phyloP scores from a whole-genome alignment of 2,113 vertebrate species.

The Lanius collurio region DNA sequence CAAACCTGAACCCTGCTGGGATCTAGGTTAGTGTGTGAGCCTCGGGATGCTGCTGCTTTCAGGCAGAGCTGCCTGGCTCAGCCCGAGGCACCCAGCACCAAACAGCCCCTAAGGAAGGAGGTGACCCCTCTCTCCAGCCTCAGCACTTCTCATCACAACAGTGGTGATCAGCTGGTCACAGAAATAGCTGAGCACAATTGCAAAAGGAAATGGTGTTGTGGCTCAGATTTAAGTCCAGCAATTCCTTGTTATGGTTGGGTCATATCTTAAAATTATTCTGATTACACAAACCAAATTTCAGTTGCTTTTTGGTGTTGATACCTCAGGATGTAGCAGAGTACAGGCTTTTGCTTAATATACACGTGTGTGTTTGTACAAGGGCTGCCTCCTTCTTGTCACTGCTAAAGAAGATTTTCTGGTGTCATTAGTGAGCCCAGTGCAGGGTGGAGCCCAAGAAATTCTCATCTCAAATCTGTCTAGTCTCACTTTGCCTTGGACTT shows the following conservation, averaged over 20 bases:
- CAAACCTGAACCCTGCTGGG: neutral
- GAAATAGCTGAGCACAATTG: rapidly evolving
- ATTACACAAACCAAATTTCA: neutral
- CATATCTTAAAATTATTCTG: neutral
- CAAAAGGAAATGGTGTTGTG: neutral
- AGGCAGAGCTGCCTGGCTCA: neutral
- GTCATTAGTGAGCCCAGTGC: neutral
- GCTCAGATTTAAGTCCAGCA: neutral
- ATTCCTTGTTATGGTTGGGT: neutral
- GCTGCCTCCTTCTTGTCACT: neutral
- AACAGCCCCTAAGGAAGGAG: neutral
- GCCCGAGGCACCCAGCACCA: neutral
- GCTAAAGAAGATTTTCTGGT: neutral
- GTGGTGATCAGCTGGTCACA: neutral
- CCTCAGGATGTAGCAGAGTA: neutral
- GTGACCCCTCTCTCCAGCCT: neutral
- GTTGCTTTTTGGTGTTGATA: neutral
- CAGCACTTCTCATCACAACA: neutral
- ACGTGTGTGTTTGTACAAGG: neutral
- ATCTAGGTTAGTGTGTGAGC: neutral
- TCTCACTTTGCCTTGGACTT: neutral
- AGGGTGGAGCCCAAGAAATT: neutral
- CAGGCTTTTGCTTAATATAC: neutral
- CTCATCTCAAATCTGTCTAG: neutral
- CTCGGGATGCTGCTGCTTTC: neutral